These are phyloP conservation scores for Atrina japonica DNA, from an alignment of 2,888 invertebrate genomes.

Conservation along the genomic window DNA sequence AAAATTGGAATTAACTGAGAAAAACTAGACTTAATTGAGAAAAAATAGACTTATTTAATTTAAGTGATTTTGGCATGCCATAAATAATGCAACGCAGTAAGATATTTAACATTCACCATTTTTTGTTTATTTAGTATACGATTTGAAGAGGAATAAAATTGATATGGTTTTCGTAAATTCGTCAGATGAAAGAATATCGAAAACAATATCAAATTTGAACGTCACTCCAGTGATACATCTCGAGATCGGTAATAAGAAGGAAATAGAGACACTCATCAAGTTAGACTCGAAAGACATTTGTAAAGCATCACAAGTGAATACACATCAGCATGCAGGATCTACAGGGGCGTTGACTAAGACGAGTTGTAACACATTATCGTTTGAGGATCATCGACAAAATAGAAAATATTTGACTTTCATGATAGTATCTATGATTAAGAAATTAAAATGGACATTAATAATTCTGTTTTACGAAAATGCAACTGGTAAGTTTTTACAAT, in stretches of 20 bases:
- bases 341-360: no score
- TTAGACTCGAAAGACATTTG: background rate
- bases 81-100: no score
- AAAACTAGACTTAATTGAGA: no score
- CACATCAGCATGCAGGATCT: no score
- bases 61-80: no score
- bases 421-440: background rate
- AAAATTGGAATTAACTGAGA: no score
- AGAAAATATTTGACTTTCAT: background rate
- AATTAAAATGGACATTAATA: slow-evolving; percentile 8
- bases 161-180: slow-evolving; percentile 15
- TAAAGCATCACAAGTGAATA: no score
- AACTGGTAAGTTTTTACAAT: slow-evolving; percentile 10
- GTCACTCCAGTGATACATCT: slow-evolving; percentile 6
- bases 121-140: no score
- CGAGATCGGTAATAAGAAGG: background rate
- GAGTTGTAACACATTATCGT: no score
- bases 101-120: no score
- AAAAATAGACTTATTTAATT: no score
- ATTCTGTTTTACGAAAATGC: slow-evolving; percentile 7
- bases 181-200: background rate
- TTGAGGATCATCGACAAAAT: no score
- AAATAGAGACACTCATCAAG: background rate
- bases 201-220: slow-evolving; percentile 5
- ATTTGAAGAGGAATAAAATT: background rate